Conservation (phyloP, 2,113 vertebrate species). For the Lophius piscatorius region DNA sequence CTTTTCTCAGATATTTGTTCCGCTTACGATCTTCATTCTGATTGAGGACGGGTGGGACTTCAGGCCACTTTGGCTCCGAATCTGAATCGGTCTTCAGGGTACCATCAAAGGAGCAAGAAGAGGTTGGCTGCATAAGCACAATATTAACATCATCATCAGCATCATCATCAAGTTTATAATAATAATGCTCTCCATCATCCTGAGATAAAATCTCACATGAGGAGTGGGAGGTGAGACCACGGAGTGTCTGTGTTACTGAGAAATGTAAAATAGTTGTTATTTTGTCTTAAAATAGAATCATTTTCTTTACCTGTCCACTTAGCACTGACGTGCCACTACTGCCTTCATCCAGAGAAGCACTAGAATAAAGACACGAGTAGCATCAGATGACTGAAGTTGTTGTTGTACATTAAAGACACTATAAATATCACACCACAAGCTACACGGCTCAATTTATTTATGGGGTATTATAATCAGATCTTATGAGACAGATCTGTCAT, state of each 20-base stretch:
- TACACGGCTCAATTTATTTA: too few species aligned
- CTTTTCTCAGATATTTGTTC: slow-evolving; percentile 95
- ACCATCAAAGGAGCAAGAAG: slow-evolving; percentile 81
- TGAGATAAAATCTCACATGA: background rate
- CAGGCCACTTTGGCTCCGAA: slow-evolving; percentile 88
- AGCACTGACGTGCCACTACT: slow-evolving; percentile 84
- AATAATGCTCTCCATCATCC: background rate
- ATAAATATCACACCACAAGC: too few species aligned
- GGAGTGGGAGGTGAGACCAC: too few species aligned
- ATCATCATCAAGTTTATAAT: background rate
- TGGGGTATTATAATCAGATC: too few species aligned
- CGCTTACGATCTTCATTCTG: slow-evolving; percentile 92
- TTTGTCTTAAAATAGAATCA: too few species aligned
- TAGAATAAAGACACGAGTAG: slow-evolving; percentile 60
- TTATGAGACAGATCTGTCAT: background rate
- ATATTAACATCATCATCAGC: too few species aligned
- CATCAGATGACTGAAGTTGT: background rate
- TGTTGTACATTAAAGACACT: too few species aligned
- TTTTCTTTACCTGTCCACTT: slow-evolving; percentile 85
- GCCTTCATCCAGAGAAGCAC: slow-evolving; percentile 88
- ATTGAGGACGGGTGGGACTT: slow-evolving; percentile 89
- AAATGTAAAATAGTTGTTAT: background rate
- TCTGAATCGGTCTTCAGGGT: slow-evolving; percentile 85
- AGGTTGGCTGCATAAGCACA: slow-evolving; percentile 67
- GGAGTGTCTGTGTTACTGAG: too few species aligned